phyloP scores from a whole-genome alignment of 2,113 vertebrate genomes.

The Anser brachyrhynchus region DNA sequence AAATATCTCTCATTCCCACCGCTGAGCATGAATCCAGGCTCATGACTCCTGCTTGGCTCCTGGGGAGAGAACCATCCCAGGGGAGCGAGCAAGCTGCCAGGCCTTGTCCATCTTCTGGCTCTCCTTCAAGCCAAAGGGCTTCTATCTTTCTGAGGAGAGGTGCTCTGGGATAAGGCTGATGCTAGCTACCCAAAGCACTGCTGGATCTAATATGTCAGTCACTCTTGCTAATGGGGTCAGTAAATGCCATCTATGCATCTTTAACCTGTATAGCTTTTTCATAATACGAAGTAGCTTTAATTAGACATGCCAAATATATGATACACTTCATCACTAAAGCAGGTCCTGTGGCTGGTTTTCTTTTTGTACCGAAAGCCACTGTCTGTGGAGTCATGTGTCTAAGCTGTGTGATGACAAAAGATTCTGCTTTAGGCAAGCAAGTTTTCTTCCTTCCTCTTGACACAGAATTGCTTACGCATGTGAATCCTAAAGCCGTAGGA shows the following conservation, averaged over 20 bases:
- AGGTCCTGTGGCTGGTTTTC: not conserved
- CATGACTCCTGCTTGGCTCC: not conserved
- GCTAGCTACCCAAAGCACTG: not conserved
- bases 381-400: not conserved
- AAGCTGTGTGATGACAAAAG: not conserved
- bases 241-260: not conserved
- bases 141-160: not conserved
- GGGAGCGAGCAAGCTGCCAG: not conserved
- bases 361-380: not conserved
- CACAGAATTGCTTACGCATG: not conserved
- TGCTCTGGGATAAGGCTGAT: not conserved
- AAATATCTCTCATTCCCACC: not conserved
- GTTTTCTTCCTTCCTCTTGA: not conserved
- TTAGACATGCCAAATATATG: not conserved
- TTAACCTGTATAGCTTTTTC: not conserved
- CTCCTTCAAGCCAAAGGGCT: not conserved
- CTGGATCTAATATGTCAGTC: not conserved
- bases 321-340: not conserved
- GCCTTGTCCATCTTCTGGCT: not conserved
- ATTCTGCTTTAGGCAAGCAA: constrained; percentile 23
- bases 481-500: not conserved
- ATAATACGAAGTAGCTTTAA: not conserved
- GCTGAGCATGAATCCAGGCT: not conserved
- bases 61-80: not conserved
- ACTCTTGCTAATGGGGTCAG: not conserved